Evolutionary conservation across 2,797 vertebrate species (phyloP), one percentile per base, ranked within the genome.

Genomic region (Mus minutoides): DNA sequence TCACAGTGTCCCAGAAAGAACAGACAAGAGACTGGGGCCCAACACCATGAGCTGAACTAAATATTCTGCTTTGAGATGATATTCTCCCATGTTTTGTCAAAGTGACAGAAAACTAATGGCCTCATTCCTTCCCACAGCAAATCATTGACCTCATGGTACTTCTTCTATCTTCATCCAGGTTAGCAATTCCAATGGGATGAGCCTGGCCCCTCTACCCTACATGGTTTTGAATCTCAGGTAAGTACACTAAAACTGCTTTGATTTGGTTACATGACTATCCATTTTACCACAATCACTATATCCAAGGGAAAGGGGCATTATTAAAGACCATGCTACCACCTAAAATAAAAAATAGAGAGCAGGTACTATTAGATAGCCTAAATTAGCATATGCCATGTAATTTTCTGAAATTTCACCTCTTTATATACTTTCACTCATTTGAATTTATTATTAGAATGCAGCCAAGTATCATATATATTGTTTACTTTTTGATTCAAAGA

Each of bases 401-500:
- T 78, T 31, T 92, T 54, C n/a, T 54, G 94, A 24, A 84, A 31
- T 85, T 80, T 86, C n/a, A 83, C 71, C 26, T 94, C 84, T 93
- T 69, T 71, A 85, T 34, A 43, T 78, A 56, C 17, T 94, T 90
- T 40, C n/a, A 87, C 58, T 96, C 79, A 87, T 96, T 91, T 79
- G 13, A 85, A 75, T 78, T 95, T 86, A 54, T 82, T 89, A 79
- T n/a, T 82, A 73, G 31, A 86, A 94, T 95, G 78, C 2, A 90
- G 22, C 40, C 84, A 94, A 54, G 34, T 89, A 56, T 83, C 43
- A 83, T 54, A 92, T 26, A 82, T 34, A 88, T 46, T 7, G 14
- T 83, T 93, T 90, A 80, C 60, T 94, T 94, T 90, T 92, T 88
- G 69, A 92, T 76, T 92, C 56, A 85, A 90, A 97, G 90, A 58